phyloP scores from a whole-genome alignment of 2,113 vertebrate species.

The Spizaetus ornatus region DNA sequence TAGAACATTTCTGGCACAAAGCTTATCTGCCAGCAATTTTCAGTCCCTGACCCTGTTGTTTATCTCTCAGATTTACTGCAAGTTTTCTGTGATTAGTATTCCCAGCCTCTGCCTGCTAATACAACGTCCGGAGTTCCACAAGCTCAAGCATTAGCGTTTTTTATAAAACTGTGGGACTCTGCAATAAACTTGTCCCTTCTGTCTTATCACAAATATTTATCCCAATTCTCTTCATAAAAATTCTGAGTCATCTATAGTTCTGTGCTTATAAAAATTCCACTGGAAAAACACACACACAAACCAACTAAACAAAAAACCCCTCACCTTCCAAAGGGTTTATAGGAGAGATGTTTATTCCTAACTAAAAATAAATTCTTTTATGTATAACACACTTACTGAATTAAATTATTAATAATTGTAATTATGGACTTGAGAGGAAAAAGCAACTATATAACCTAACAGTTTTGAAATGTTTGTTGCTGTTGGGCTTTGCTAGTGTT shows the following conservation, averaged over 20 bases:
- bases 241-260: constrained; percentile 30
- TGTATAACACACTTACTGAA: not conserved
- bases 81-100: constrained; percentile 41
- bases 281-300: not conserved
- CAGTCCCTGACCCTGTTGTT: constrained; percentile 3
- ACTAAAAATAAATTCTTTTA: not conserved
- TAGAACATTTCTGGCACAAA: constrained; percentile 24
- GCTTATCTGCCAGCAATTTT: constrained; percentile 33
- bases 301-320: not conserved
- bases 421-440: not conserved
- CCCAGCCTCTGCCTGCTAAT: not conserved
- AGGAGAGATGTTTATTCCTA: not conserved
- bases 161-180: not conserved
- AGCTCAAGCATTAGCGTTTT: constrained; percentile 18
- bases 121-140: not conserved
- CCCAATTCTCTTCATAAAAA: constrained; percentile 26
- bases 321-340: not conserved
- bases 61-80: constrained; percentile 11
- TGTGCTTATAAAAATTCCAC: constrained; percentile 8
- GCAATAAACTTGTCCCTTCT: constrained; percentile 8
- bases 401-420: not conserved
- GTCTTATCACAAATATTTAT: constrained; percentile 32
- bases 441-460: not conserved
- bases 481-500: not conserved
- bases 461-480: not conserved